Base-by-base conservation (phyloP, 2,797 vertebrate species). In the Paedocypris micromegethes region DNA sequence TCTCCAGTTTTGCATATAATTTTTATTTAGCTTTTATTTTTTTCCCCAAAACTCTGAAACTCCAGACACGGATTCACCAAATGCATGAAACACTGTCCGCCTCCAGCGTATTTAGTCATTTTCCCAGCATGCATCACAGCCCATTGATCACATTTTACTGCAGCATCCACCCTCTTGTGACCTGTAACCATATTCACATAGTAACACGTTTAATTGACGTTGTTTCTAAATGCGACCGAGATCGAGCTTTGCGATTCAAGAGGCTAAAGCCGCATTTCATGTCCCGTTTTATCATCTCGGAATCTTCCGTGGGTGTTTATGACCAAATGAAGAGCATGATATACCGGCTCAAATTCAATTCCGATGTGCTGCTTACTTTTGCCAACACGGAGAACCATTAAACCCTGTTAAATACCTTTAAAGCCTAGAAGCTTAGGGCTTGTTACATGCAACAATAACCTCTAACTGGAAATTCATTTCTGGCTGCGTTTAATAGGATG, bases 351-450 rank as follows among this genome's bases (percentile, higher is more conserved):
- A 86, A 83, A 82, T 78, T 77, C 62, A 79, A 81, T 86, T 74
- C 76, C 73, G 73, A 81, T 78, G 66, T 68, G 66, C 77, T 53
- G 45, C 66, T 69, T 64, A 50, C 68, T 58, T 70, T 50, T 47
- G 60, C 64, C 68, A 64, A 44, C 58, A 81, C 75, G 69, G 72
- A 71, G 80, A 82, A 76, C 82, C 77, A 78, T 86, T 86, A 83
- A 85, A 86, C 84, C 80, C 86, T 82, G 85, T 86, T 87, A 88
- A 88, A 86, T 72, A 6, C 75, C 70, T 82, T 77, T 79, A 82
- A 86, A 84, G 66, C 38, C 42, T 43, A 54, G 48, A 75, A 71
- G 53, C 84, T 81, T 64, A 66, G 76, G 80, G 78, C 78, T 80
- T 76, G 83, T 87, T 86, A 84, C 84, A 86, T 78, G 84, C 81